These are phyloP conservation scores for Thalassaphorura encarpata DNA, from an alignment of 1,140 invertebrate species.

Conservation along the genomic window DNA sequence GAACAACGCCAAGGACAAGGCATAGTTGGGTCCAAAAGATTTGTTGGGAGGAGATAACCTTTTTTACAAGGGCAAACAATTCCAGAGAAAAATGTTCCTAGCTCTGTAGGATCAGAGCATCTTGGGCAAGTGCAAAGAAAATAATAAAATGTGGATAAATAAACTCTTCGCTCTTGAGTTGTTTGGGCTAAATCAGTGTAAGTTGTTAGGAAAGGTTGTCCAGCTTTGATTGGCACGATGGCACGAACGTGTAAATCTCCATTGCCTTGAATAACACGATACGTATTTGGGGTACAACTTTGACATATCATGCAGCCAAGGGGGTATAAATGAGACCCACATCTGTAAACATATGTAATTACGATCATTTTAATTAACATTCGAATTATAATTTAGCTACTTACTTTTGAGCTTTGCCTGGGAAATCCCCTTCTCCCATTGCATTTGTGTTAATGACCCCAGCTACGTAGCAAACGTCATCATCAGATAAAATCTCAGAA, in stretches of 20 bases:
- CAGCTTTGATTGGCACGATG: slow-evolving; percentile 46
- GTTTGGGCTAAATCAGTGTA: slow-evolving; percentile 65
- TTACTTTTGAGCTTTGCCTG: too few relatives aligned
- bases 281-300: slow-evolving; percentile 38
- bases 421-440: too few relatives aligned
- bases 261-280: slow-evolving; percentile 40
- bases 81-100: slow-evolving; percentile 55
- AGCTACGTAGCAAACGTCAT: too few relatives aligned
- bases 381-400: too few relatives aligned
- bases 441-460: too few relatives aligned
- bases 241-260: slow-evolving; percentile 47
- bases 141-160: slow-evolving; percentile 58
- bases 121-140: slow-evolving; percentile 55
- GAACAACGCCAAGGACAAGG: slow-evolving; percentile 34
- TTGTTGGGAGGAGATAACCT: slow-evolving; percentile 37
- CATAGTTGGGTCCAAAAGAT: slow-evolving; percentile 41
- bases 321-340: slow-evolving; percentile 52
- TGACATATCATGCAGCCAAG: slow-evolving; percentile 50
- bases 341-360: slow-evolving; percentile 34
- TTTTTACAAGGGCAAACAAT: slow-evolving; percentile 50
- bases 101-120: slow-evolving; percentile 56
- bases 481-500: too few relatives aligned
- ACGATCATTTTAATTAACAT: not conserved
- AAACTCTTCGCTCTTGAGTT: slow-evolving; percentile 55
- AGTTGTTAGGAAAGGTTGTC: slow-evolving; percentile 55